Percentiles rank a stretch among this genome's conserved stretches.
These are phyloP conservation scores for Echiichthys vipera DNA, from an alignment of 2,797 vertebrate genomes.

Conservation along the genomic window DNA sequence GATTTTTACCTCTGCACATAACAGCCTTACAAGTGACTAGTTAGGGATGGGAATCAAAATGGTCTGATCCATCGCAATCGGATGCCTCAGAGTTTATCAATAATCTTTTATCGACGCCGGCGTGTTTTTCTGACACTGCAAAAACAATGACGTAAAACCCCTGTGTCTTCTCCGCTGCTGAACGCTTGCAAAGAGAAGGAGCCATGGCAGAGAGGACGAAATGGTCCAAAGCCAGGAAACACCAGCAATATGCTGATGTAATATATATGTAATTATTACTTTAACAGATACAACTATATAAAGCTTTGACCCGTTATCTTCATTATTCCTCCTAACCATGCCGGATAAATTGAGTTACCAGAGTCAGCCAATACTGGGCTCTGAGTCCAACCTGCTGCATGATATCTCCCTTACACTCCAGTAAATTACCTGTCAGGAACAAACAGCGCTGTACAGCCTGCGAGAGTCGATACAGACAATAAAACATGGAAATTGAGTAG, in stretches of 20 bases:
- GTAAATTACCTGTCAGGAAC: slow-evolving; percentile 43
- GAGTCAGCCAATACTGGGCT: background rate
- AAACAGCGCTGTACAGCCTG: background rate
- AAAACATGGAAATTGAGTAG: slow-evolving; percentile 10
- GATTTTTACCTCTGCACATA: slow-evolving; percentile 45
- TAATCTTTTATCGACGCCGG: too few relatives aligned
- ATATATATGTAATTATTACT: too few relatives aligned
- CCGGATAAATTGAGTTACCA: background rate
- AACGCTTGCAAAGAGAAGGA: too few relatives aligned
- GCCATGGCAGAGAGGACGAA: too few relatives aligned
- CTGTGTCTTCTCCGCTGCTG: too few relatives aligned
- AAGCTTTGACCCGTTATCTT: slow-evolving; percentile 10
- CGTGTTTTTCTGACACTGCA: too few relatives aligned
- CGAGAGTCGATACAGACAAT: slow-evolving; percentile 21
- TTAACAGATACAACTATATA: slow-evolving; percentile 1
- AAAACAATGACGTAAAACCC: too few relatives aligned
- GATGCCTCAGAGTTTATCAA: too few relatives aligned
- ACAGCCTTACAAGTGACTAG: slow-evolving; percentile 10
- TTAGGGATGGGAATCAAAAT: slow-evolving; percentile 26
- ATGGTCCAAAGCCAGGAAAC: too few relatives aligned
- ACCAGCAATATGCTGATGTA: too few relatives aligned
- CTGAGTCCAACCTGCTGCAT: background rate
- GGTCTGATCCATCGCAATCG: too few relatives aligned
- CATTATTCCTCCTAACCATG: slow-evolving; percentile 18
- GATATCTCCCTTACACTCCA: slow-evolving; percentile 4